A percentile compares a stretch with the other conserved stretches of the same genome.
Conservation (phyloP, 2,797 vertebrate genomes). For the Poeciliopsis presidionis region DNA sequence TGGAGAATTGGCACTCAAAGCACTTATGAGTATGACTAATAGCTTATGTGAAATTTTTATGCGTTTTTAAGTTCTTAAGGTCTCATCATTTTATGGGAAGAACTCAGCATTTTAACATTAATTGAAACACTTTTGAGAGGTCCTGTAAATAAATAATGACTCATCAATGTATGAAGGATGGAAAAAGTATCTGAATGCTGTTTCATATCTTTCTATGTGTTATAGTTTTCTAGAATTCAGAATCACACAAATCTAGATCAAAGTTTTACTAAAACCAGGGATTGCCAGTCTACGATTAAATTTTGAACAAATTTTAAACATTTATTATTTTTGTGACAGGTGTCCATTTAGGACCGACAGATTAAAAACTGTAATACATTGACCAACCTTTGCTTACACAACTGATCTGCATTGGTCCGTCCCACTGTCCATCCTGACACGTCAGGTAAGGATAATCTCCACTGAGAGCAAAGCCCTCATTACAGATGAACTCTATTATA, state of each 20-base stretch:
- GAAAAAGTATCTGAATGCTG: not conserved
- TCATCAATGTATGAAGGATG: not conserved
- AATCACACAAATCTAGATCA: not conserved
- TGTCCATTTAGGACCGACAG: not conserved
- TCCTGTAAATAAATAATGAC: not conserved
- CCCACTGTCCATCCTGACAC: conserved; percentile 94
- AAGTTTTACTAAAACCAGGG: not conserved
- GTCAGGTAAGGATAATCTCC: conserved; percentile 95
- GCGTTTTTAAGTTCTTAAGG: not conserved
- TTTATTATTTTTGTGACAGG: not conserved
- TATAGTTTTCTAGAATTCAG: not conserved
- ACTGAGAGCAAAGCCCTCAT: conserved; percentile 90
- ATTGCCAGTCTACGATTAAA: not conserved
- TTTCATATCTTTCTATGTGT: not conserved
- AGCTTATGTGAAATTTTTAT: not conserved
- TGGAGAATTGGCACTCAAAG: not conserved
- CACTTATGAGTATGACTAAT: not conserved
- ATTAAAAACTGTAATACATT: conserved; percentile 6
- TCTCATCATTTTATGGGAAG: not conserved
- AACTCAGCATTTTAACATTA: not conserved
- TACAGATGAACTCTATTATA: conserved; percentile 94
- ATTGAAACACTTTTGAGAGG: not conserved
- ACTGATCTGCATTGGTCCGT: conserved; percentile 90
- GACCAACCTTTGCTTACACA: conserved; percentile 89
- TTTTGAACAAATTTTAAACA: not conserved